Base-by-base conservation (phyloP, 2,888 invertebrate genomes). In the Liopterus haemorrhoidalis region DNA sequence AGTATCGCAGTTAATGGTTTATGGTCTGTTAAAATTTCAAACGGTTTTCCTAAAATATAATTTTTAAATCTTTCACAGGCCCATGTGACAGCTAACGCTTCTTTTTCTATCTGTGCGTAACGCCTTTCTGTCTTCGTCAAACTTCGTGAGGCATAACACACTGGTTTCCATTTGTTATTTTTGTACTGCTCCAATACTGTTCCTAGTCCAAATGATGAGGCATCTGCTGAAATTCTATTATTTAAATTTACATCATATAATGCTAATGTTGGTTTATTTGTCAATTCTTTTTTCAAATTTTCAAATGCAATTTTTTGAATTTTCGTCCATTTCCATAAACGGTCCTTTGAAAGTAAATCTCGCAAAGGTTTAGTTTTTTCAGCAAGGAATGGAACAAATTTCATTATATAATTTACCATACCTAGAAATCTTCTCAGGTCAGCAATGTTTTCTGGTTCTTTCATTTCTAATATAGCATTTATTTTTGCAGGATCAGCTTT, bases 21-120 rank as follows among this genome's bases (percentile, higher is more conserved):
- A 51, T 66, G 65, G 46, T 68, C 65, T 0, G 65, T 68, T 49
- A 57, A 53, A 2, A 66, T 38, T 11, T 31, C 39, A 24, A 67
- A 53, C 18, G 53, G 27, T 20, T 50, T 51, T 6, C 63, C 64
- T 5, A 50, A 48, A 8, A 66, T 35, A 44, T 56, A 65, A 20
- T 65, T 57, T 32, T 54, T 41, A 40, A 65, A 61, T 41, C 55
- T 53, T 40, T 65, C 61, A 5, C 57, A 54, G 3, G 61, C 62
- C 54, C 57, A 60, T 0, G 55, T 56, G 1, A 64, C 41, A 5
- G 60, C 65, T 5, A 67, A 15, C 15, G 40, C 8, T 39, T 35
- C 20, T 40, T 39, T 12, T 14, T 14, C 27, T 40, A 41, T 31
- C 48, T 64, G 61, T 0, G 61, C 60, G 42, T 65, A 66, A 14